A percentile compares a stretch with the other conserved stretches of the same genome.
Evolutionary conservation across 2,113 vertebrate genomes (phyloP).

Genomic region (Sterrhoptilus dennistouni): DNA sequence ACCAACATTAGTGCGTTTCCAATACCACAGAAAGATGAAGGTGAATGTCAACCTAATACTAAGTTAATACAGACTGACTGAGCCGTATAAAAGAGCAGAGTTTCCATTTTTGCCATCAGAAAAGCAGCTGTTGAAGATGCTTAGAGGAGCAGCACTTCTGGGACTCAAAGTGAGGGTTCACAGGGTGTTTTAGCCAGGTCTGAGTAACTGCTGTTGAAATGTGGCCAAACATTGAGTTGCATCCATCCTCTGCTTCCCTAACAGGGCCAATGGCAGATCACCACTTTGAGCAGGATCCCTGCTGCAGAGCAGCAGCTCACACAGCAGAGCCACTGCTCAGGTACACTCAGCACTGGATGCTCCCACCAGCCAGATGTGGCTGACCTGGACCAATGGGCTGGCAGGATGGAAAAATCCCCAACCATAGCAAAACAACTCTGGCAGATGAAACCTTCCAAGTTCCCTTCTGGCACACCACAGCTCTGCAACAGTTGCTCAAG

Average conservation of each 20-base stretch:
- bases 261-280: fast-evolving
- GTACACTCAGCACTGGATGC: neutral
- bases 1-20: neutral
- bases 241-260: neutral
- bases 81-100: neutral
- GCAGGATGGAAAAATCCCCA: neutral
- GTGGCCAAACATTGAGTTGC: fast-evolving
- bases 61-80: neutral
- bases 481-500: neutral
- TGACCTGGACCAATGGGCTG: neutral
- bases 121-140: neutral
- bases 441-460: neutral
- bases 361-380: neutral
- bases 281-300: neutral
- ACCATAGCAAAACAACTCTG: neutral
- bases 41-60: neutral
- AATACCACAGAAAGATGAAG: neutral
- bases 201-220: neutral
- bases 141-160: neutral
- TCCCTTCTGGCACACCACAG: neutral
- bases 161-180: neutral
- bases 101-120: neutral
- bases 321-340: neutral
- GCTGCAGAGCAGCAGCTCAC: neutral
- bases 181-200: neutral